Evolutionary conservation across 2,797 vertebrate genomes (phyloP).

Genomic region (Brachyalestes nurse): DNA sequence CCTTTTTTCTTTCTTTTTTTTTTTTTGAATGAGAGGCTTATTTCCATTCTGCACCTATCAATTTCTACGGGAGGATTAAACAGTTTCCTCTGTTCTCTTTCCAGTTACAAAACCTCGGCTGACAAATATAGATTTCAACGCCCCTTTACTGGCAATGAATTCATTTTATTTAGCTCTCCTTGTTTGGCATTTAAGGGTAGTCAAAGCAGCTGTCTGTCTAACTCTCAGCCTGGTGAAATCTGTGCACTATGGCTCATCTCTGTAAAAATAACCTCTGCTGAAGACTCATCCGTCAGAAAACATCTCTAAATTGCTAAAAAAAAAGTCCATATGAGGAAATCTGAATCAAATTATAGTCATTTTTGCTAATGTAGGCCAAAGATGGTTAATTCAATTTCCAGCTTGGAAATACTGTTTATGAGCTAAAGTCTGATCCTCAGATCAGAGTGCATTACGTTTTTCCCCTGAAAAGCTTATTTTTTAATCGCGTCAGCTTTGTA

Average conservation of each 20-base stretch:
- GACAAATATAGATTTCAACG: slow-evolving; percentile 77
- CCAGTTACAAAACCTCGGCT: slow-evolving; percentile 76
- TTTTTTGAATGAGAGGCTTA: slow-evolving; percentile 71
- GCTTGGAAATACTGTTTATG: background rate
- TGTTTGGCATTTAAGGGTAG: slow-evolving; percentile 58
- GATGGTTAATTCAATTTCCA: slow-evolving; percentile 26
- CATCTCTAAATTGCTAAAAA: slow-evolving; percentile 60
- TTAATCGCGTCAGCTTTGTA: background rate
- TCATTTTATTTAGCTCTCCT: slow-evolving; percentile 73
- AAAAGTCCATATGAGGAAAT: slow-evolving; percentile 45
- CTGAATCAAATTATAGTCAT: background rate
- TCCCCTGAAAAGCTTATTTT: background rate
- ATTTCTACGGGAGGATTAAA: slow-evolving; percentile 76
- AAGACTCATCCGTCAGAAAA: slow-evolving; percentile 61
- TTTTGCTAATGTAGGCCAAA: slow-evolving; percentile 36
- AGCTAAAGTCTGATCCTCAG: slow-evolving; percentile 5
- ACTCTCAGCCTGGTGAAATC: slow-evolving; percentile 51
- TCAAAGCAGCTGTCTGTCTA: slow-evolving; percentile 60
- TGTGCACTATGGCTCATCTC: slow-evolving; percentile 44
- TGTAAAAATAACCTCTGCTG: slow-evolving; percentile 50
- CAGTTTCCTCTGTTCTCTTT: slow-evolving; percentile 74
- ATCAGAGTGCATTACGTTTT: background rate
- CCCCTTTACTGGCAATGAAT: slow-evolving; percentile 79
- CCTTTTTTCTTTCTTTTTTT: slow-evolving; percentile 57
- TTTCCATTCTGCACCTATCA: slow-evolving; percentile 77